These are phyloP conservation scores for Vidua chalybeata DNA, from an alignment of 2,113 vertebrate species.

Conservation along the genomic window DNA sequence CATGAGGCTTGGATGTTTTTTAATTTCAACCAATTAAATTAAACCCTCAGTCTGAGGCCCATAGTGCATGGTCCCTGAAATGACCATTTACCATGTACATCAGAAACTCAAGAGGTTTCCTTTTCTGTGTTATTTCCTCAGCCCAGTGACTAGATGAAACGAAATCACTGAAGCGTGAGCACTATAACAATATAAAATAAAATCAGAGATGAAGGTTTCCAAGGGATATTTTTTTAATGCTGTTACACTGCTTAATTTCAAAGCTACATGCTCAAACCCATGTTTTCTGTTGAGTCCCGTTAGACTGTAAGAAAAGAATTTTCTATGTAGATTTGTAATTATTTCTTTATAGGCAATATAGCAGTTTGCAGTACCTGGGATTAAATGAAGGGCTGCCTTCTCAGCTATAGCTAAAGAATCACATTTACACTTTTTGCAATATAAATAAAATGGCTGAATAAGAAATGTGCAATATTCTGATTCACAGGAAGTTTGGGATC, in stretches of 20 bases:
- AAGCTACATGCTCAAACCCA: conserved; percentile 63
- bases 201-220: conserved; percentile 70
- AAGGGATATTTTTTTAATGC: conserved; percentile 50
- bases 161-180: conserved; percentile 69
- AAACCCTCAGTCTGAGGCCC: conserved; percentile 49
- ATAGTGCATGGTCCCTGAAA: conserved; percentile 23
- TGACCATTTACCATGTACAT: conserved; percentile 71
- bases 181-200: conserved; percentile 73
- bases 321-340: conserved; percentile 83
- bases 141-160: conserved; percentile 74
- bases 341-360: conserved; percentile 74
- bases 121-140: conserved; percentile 70
- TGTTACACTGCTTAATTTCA: conserved; percentile 72
- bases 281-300: conserved; percentile 54
- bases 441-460: neutral
- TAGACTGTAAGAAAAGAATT: conserved; percentile 61
- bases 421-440: neutral
- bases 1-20: conserved; percentile 73
- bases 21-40: conserved; percentile 76
- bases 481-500: neutral
- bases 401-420: neutral
- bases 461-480: neutral
- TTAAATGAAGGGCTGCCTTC: neutral
- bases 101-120: conserved; percentile 62
- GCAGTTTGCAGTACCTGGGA: neutral